A percentile compares a stretch with the other conserved stretches of the same genome.
Conservation (phyloP, 30 jellyfish, hydroid and myxozoan genomes). For the Nemopilema nomurai region DNA sequence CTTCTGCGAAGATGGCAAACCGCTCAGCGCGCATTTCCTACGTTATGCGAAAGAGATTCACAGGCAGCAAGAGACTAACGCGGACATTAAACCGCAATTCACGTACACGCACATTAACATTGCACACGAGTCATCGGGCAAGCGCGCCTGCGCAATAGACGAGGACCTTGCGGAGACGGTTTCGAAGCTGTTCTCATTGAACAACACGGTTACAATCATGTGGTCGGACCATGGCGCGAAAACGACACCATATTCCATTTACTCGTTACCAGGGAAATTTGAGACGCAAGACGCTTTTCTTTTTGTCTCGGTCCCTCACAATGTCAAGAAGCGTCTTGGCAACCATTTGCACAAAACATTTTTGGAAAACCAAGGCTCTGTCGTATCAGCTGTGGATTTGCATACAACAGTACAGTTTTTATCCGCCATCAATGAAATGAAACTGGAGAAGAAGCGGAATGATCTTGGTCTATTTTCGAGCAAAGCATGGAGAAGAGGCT, state of each 20-base stretch:
- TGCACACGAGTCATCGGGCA: slow-evolving; percentile 90
- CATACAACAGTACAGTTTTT: slow-evolving; percentile 48
- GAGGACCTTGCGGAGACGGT: slow-evolving; percentile 40
- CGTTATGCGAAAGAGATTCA: slow-evolving; percentile 35
- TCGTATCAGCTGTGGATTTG: slow-evolving; percentile 65
- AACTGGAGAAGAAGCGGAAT: neutral
- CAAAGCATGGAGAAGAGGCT: slow-evolving; percentile 44
- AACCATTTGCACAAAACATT: neutral
- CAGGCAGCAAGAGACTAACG: slow-evolving; percentile 32
- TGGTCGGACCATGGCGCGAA: slow-evolving; percentile 98
- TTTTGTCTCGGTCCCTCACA: slow-evolving; percentile 60
- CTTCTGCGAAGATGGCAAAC: slow-evolving; percentile 76
- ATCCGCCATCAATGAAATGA: slow-evolving; percentile 18
- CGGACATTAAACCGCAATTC: slow-evolving; percentile 63
- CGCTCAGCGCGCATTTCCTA: slow-evolving; percentile 74
- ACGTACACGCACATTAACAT: slow-evolving; percentile 87
- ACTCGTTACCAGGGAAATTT: slow-evolving; percentile 77
- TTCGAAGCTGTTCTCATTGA: slow-evolving; percentile 13
- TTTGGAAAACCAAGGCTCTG: slow-evolving; percentile 60
- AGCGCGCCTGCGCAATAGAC: slow-evolving; percentile 69
- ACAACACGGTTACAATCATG: slow-evolving; percentile 67
- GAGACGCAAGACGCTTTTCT: slow-evolving; percentile 83
- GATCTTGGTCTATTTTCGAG: slow-evolving; percentile 52
- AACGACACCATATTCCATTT: slow-evolving; percentile 66
- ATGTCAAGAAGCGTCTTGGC: slow-evolving; percentile 25